These are phyloP conservation scores for Athalia cordata DNA, from an alignment of 2,888 invertebrate species.

Conservation along the genomic window DNA sequence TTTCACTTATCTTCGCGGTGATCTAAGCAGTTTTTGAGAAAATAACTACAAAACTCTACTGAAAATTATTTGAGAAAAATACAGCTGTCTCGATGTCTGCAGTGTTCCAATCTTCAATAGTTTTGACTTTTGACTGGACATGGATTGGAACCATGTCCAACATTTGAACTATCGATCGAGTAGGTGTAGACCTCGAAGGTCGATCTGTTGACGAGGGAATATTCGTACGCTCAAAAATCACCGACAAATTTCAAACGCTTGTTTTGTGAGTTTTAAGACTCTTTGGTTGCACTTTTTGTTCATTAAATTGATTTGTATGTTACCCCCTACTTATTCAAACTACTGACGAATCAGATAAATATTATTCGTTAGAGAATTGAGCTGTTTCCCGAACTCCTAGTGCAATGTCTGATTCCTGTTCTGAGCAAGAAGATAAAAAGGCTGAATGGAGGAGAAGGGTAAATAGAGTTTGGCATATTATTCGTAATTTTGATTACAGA, in stretches of 20 bases:
- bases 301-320: neutral
- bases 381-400: neutral
- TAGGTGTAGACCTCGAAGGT: neutral
- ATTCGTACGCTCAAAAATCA: neutral
- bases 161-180: neutral
- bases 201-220: slow-evolving; percentile 19
- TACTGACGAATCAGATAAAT: neutral
- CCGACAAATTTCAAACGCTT: slow-evolving; percentile 6
- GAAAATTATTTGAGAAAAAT: no score
- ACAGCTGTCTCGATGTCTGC: no score
- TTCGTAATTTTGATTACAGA: no score
- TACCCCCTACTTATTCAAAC: no score
- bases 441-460: slow-evolving; percentile 18
- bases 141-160: neutral
- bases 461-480: no score
- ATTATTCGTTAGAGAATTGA: neutral
- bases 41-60: no score
- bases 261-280: no score
- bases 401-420: slow-evolving; percentile 11
- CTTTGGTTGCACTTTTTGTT: neutral
- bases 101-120: no score
- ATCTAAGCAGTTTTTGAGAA: no score
- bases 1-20: no score
- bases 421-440: neutral
- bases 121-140: no score